These are phyloP conservation scores for Gymnothorax reevesii DNA, from an alignment of 2,797 vertebrate species.

Conservation along the genomic window DNA sequence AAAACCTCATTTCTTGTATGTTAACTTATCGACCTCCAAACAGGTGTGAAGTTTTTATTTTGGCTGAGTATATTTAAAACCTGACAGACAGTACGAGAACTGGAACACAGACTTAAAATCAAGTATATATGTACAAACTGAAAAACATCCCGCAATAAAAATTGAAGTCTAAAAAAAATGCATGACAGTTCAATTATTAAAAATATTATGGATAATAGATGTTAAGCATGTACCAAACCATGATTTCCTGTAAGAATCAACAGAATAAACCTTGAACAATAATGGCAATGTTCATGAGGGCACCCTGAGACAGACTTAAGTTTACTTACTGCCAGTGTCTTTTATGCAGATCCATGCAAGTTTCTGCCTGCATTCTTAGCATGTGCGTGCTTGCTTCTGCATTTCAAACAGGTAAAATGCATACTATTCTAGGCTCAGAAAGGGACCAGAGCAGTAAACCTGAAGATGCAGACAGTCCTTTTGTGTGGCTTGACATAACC, in stretches of 20 bases:
- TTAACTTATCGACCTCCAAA: too few relatives aligned
- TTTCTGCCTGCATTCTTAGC: not conserved
- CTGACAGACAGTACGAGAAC: too few relatives aligned
- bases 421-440: not conserved
- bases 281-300: not conserved
- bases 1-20: too few relatives aligned
- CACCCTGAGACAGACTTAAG: constrained; percentile 8
- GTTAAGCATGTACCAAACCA: not conserved
- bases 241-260: not conserved
- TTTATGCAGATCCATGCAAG: not conserved
- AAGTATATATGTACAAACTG: not conserved
- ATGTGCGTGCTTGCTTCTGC: constrained; percentile 5
- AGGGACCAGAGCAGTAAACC: not conserved
- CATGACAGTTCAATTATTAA: not conserved
- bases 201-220: not conserved
- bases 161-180: constrained; percentile 12
- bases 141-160: not conserved
- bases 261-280: not conserved
- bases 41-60: too few relatives aligned
- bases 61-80: too few relatives aligned
- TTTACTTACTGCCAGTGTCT: not conserved
- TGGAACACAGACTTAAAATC: not conserved
- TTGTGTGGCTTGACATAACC: not conserved
- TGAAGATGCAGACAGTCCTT: not conserved
- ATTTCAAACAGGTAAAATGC: not conserved